Percentiles rank a stretch among this genome's conserved stretches.
Conservation (phyloP, 2,113 vertebrate genomes). For the Maccullochella peelii region DNA sequence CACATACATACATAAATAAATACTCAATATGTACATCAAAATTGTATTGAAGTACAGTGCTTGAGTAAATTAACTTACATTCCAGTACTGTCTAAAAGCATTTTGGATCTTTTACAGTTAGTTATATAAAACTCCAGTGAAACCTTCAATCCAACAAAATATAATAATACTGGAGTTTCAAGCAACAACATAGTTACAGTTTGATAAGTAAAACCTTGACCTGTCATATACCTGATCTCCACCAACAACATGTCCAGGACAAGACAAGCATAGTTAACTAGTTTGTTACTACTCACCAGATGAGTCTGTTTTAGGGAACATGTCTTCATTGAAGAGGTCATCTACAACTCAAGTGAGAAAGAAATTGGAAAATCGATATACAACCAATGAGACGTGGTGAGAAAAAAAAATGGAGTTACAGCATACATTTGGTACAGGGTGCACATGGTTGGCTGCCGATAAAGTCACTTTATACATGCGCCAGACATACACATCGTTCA, state of each 20-base stretch:
- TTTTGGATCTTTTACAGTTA: too few relatives aligned
- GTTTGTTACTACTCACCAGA: slow-evolving; percentile 83
- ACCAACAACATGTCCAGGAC: not conserved
- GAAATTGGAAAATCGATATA: not conserved
- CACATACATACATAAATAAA: too few relatives aligned
- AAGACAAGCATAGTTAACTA: not conserved
- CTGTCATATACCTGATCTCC: not conserved
- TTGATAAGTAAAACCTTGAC: not conserved
- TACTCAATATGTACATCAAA: too few relatives aligned
- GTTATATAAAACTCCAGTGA: not conserved
- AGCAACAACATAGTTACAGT: not conserved
- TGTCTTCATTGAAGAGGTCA: slow-evolving; percentile 94
- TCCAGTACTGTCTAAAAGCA: too few relatives aligned
- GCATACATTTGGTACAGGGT: not conserved
- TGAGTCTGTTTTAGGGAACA: slow-evolving; percentile 90
- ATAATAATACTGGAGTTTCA: not conserved
- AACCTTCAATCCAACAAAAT: not conserved
- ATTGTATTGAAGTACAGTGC: not conserved
- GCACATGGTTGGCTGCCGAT: not conserved
- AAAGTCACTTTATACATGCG: not conserved
- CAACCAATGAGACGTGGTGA: not conserved
- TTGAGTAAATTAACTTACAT: not conserved
- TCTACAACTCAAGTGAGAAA: slow-evolving; percentile 75
- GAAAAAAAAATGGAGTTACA: not conserved
- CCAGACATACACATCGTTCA: not conserved